These are phyloP conservation scores for Dinomys branickii DNA, from an alignment of 2,113 vertebrate species.

Conservation along the genomic window DNA sequence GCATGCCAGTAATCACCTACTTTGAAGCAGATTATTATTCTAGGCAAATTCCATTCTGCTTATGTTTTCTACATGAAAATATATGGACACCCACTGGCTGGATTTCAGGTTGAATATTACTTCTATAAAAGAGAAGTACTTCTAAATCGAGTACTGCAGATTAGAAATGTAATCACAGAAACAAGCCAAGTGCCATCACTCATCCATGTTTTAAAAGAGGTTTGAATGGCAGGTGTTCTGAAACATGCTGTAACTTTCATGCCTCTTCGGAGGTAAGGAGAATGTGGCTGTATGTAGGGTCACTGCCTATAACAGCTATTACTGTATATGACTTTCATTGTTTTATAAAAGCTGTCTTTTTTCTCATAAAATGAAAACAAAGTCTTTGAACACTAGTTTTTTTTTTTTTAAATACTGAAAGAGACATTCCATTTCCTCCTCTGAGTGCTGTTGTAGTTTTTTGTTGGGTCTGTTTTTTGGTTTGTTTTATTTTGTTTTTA, in stretches of 20 bases:
- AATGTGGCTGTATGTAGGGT: background rate
- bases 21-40: background rate
- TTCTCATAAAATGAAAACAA: background rate
- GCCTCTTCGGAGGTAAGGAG: background rate
- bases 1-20: background rate
- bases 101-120: background rate
- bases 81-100: background rate
- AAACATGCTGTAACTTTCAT: background rate
- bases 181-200: background rate
- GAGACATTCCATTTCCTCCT: background rate
- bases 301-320: background rate
- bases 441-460: background rate
- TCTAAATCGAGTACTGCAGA: background rate
- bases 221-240: background rate
- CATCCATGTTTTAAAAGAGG: background rate
- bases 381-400: background rate
- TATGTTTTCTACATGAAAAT: constrained; percentile 16
- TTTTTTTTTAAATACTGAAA: background rate
- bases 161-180: background rate
- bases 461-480: background rate
- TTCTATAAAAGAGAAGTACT: background rate
- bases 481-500: background rate
- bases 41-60: background rate
- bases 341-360: background rate
- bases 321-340: background rate